Conservation (phyloP, 2,888 invertebrate species). For the Cyclophora punctaria region DNA sequence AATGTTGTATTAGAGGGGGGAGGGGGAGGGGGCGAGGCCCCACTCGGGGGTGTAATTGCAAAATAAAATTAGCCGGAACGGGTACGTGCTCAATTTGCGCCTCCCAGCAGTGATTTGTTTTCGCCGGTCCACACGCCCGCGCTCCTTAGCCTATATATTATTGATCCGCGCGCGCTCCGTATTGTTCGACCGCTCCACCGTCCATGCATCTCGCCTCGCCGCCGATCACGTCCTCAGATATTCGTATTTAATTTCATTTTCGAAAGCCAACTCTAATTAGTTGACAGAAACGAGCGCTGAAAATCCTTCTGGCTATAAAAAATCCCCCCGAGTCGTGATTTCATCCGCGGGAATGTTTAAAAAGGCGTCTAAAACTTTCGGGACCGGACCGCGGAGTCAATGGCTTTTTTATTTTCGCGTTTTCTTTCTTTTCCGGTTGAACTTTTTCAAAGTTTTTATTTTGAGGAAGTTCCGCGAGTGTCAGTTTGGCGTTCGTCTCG, state of each 20-base stretch:
- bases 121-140: slow-evolving; percentile 27
- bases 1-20: slow-evolving; percentile 65
- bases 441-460: slow-evolving; percentile 68
- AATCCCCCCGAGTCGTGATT: slow-evolving; percentile 45
- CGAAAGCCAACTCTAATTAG: slow-evolving; percentile 46
- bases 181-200: slow-evolving; percentile 38
- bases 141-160: slow-evolving; percentile 68
- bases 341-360: slow-evolving; percentile 56
- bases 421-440: slow-evolving; percentile 71
- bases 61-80: slow-evolving; percentile 75
- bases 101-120: slow-evolving; percentile 74
- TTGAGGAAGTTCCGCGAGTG: slow-evolving; percentile 69
- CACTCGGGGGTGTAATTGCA: slow-evolving; percentile 67
- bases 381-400: slow-evolving; percentile 65
- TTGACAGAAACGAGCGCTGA: slow-evolving; percentile 51
- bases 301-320: slow-evolving; percentile 52
- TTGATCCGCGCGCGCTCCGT: slow-evolving; percentile 50
- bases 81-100: slow-evolving; percentile 76
- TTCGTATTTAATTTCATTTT: slow-evolving; percentile 35
- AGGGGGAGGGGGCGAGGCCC: slow-evolving; percentile 15
- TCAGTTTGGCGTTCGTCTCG: slow-evolving; percentile 66
- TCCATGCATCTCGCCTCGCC: slow-evolving; percentile 21
- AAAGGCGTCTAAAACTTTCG: slow-evolving; percentile 63
- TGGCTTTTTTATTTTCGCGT: slow-evolving; percentile 71
- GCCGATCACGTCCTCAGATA: slow-evolving; percentile 25